Evolutionary conservation across 2,113 vertebrate species (phyloP), one percentile per base, ranked within the genome.

Genomic region (Larimichthys crocea): DNA sequence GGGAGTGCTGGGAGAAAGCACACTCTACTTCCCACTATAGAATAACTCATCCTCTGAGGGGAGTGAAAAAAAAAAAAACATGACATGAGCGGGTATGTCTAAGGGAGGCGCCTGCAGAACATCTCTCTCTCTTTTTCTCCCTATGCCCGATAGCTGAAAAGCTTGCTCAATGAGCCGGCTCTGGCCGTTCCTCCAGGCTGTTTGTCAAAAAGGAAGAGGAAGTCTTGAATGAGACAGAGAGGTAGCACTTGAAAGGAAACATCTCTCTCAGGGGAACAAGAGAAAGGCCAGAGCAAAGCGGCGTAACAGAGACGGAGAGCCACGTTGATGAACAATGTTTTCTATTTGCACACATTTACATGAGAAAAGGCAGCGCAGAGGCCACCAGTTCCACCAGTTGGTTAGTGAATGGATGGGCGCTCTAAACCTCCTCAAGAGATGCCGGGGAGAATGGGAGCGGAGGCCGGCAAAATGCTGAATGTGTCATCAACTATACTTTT

Each of bases 281-380:
- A 87, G 76, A 78, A 87, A 90, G 85, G 84, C 76, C 80, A 57
- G 61, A 76, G 79, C 64, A 85, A 81, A 87, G 78, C 53, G 6
- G 84, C 65, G 65, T 83, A 78, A 85, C 78, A 57, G 74, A 81
- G 81, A 90, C 63, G 79, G 65, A 80, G 86, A 80, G 35, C 63
- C 87, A 84, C 73, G 65, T 74, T 55, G 62, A 76, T 67, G 79
- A 91, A 90, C 84, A 92, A 65, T 75, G 87, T 81, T 92, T 86
- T 89, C 87, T 92, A 88, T 94, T 93, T 92, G 92, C 89, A 85
- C 89, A 90, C 70, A 92, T 95, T 93, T 92, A 85, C 93, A 94
- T 93, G 31, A 90, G 82, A 93, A 83, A 93, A 82, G 64, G 82
- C 22, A 9, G 63, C 74, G 35, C 77, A 64, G 90, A 73, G 22